A percentile compares a stretch with the other conserved stretches of the same genome.
Conservation (phyloP, 2,113 vertebrate species). For the Xyrauchen texanus region DNA sequence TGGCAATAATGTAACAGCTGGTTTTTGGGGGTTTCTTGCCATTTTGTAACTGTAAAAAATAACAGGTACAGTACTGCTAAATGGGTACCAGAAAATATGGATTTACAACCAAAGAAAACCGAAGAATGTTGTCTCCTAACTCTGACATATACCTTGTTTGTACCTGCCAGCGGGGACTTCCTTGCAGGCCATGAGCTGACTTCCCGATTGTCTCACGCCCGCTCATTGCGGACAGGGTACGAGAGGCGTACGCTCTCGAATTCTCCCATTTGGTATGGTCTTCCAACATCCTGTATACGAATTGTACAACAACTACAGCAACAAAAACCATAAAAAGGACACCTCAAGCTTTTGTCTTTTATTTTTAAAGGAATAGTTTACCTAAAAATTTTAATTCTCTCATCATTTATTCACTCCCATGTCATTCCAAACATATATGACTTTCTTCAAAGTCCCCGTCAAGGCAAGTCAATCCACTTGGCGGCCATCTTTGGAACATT, state of each 20-base stretch:
- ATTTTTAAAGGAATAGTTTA: too few relatives aligned
- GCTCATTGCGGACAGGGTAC: constrained; percentile 99
- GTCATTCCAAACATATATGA: too few relatives aligned
- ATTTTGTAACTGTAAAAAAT: constrained; percentile 96
- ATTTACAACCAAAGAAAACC: constrained; percentile 84
- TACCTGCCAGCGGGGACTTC: constrained; percentile 99
- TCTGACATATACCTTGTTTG: constrained; percentile 99
- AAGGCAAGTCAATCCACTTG: too few relatives aligned
- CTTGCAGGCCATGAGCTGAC: constrained; percentile 99
- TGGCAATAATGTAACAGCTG: constrained; percentile 82
- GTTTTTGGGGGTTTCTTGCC: constrained; percentile 76
- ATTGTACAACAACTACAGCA: constrained; percentile 75
- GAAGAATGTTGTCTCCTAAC: constrained; percentile 98
- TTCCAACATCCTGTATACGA: constrained; percentile 99
- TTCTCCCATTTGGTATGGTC: constrained; percentile 99
- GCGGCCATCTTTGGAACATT: too few relatives aligned
- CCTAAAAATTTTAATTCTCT: too few relatives aligned
- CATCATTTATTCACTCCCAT: too few relatives aligned
- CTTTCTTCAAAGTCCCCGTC: too few relatives aligned
- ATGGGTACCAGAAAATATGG: constrained; percentile 96
- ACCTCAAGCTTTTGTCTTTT: constrained; percentile 94
- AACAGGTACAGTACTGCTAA: constrained; percentile 99
- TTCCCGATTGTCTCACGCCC: constrained; percentile 99
- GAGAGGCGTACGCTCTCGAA: constrained; percentile 99
- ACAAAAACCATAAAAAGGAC: constrained; percentile 84